Evolutionary conservation across 2,888 invertebrate genomes (phyloP), one percentile per base, ranked within the genome.

Genomic region (Drosophila helvetica): DNA sequence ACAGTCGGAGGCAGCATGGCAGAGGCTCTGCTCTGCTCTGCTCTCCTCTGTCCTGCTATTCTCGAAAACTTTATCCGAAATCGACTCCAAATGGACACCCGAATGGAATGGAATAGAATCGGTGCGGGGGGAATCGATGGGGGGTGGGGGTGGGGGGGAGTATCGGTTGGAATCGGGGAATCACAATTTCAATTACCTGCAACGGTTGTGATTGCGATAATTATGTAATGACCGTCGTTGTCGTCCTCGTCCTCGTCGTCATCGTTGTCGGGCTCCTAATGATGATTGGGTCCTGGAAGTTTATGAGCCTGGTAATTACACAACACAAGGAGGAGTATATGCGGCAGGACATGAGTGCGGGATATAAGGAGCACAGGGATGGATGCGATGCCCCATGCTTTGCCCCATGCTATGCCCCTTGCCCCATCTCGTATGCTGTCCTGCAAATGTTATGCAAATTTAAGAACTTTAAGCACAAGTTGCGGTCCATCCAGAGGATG

Each of bases 401-500:
- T 19, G 2, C 19, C 19, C 19, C 19, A 19, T 19, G n/a, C 19
- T 0, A 19, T 19, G 19, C 7, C 25, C 25, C 25, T 1, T 25
- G 7, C 25, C 22, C 22, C 4, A 22, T 22, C 22, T 22, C 22
- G 22, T 22, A 2, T 27, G 27, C 27, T 27, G 8, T 8, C 8
- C 8, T 27, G 27, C 46, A 59, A 42, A 47, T 50, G 84, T 80
- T 82, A 82, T 82, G 82, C 68, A 86, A 82, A 82, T 82, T 82
- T 82, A 82, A 82, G 42, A 82, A 86, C 82, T 82, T 82, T 82
- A 82, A 82, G 85, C 85, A 82, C 85, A 82, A 84, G 69, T 76
- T 80, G 80, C 43, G 68, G 75, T 61, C 63, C 65, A 60, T 45
- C 58, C 19, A 43, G 50, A 18, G 58, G 60, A 52, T 63, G 55